phyloP scores from a whole-genome alignment of 1,140 invertebrate species.

The Campodea augens region DNA sequence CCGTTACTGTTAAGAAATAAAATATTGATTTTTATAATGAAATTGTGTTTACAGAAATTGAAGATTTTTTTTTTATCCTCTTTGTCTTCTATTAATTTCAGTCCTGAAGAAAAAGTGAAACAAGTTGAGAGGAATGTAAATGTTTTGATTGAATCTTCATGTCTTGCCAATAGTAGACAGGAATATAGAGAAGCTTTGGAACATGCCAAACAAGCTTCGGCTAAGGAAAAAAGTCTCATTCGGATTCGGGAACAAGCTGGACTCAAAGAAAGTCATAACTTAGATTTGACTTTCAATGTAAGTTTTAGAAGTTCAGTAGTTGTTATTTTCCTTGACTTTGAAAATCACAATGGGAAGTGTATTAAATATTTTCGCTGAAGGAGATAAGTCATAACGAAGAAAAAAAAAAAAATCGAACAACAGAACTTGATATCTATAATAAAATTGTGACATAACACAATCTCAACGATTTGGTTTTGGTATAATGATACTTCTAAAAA shows the following conservation, averaged over 20 bases:
- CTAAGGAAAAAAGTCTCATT: conserved; percentile 75
- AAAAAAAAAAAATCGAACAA: too few relatives aligned
- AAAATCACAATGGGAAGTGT: too few relatives aligned
- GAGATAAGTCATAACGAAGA: too few relatives aligned
- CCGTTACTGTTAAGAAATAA: too few relatives aligned
- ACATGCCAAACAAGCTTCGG: conserved; percentile 88
- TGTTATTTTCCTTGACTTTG: too few relatives aligned
- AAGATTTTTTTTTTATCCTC: conserved; percentile 9
- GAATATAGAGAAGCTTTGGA: conserved; percentile 53
- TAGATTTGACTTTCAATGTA: conserved; percentile 85
- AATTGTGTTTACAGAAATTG: not conserved
- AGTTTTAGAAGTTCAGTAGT: too few relatives aligned
- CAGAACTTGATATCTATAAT: too few relatives aligned
- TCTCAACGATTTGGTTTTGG: too few relatives aligned
- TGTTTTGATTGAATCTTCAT: conserved; percentile 66
- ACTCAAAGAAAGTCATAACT: conserved; percentile 67
- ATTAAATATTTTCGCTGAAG: too few relatives aligned
- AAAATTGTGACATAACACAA: too few relatives aligned
- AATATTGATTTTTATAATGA: too few relatives aligned
- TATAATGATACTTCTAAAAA: too few relatives aligned
- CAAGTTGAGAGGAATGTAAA: conserved; percentile 61
- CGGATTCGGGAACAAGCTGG: conserved; percentile 75
- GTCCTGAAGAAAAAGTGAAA: conserved; percentile 68
- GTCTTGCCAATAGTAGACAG: conserved; percentile 37
- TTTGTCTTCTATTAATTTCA: conserved; percentile 22